Percentiles rank a stretch among this genome's conserved stretches.
phyloP scores from a whole-genome alignment of 1,140 invertebrate genomes.

The Orchestia grillus region DNA sequence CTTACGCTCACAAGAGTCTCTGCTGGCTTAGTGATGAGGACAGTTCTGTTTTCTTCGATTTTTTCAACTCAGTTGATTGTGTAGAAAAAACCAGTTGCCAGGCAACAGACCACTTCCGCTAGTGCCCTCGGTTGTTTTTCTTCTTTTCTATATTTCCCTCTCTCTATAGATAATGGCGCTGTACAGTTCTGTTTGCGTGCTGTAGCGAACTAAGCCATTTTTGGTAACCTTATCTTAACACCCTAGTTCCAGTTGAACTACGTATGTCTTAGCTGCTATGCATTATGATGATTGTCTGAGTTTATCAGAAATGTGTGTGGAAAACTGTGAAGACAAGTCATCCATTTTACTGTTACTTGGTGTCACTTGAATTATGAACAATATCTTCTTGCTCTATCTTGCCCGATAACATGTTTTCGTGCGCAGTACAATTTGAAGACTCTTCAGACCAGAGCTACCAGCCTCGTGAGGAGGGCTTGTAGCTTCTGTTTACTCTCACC shows the following conservation, averaged over 20 bases:
- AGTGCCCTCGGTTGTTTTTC: not conserved
- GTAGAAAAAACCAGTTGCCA: not conserved
- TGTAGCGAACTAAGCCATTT: too few relatives aligned
- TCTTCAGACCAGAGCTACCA: not conserved
- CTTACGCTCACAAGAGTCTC: not conserved
- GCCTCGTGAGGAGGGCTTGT: not conserved
- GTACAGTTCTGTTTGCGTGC: too few relatives aligned
- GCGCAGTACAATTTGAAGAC: not conserved
- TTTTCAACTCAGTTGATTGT: not conserved
- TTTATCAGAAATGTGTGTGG: not conserved
- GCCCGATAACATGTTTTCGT: not conserved
- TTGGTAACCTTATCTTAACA: too few relatives aligned
- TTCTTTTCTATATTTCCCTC: too few relatives aligned
- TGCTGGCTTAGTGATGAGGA: not conserved
- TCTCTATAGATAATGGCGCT: too few relatives aligned
- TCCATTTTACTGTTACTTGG: not conserved
- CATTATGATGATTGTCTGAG: not conserved
- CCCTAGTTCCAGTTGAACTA: too few relatives aligned
- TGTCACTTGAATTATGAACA: not conserved
- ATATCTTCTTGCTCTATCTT: not conserved
- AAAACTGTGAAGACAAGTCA: not conserved
- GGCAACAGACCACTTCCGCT: not conserved
- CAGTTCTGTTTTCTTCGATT: not conserved
- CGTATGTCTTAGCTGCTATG: too few relatives aligned
- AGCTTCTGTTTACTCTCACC: constrained; percentile 19